Base-by-base conservation (phyloP, 2,797 vertebrate genomes). In the Acipenser oxyrinchus region DNA sequence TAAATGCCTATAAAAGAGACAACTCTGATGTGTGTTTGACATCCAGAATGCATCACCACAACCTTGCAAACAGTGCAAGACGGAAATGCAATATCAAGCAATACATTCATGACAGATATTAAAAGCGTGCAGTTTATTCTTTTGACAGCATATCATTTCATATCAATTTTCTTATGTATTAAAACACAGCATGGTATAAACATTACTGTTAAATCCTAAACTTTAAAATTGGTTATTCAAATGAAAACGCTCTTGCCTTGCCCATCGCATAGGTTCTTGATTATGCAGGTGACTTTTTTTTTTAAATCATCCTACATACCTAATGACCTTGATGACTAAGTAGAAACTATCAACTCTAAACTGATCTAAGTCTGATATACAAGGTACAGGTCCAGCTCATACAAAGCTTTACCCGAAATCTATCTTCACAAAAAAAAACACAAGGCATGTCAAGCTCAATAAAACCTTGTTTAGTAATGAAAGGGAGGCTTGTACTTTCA, bases 81-180 rank as follows among this genome's bases (percentile, higher is more conserved):
- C 6, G 6, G 13, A 58, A 58, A 58, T 3, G 55, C 55, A 58
- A 58, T 13, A 58, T 62, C 60, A 62, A 55, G 48, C 48, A 62
- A 9, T n/a, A 55, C 9, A 6, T n/a, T 10, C 53, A 55, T 6
- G 53, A 62, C n/a, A 23, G 60, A 62, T 62, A n/a, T 62, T 9
- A 62, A 62, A 62, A 62, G 60, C 60, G 11, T 9, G 11, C 13
- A 7, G 15, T 48, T 62, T 62, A 48, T 48, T 37, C 7, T 23
- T 62, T 62, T 62, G 18, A 62, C 60, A 62, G 60, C 60, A 62
- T 10, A 9, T 15, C 15, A 18, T 23, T 62, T 62, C 60, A 62
- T 62, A 15, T 18, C 7, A 37, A 62, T 62, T 10, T 62, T 62
- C 7, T 12, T n/a, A 12, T 3, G 60, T 18, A 62, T 37, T 23